Base-by-base conservation (phyloP, 2,797 vertebrate species). In the Xenops minutus region DNA sequence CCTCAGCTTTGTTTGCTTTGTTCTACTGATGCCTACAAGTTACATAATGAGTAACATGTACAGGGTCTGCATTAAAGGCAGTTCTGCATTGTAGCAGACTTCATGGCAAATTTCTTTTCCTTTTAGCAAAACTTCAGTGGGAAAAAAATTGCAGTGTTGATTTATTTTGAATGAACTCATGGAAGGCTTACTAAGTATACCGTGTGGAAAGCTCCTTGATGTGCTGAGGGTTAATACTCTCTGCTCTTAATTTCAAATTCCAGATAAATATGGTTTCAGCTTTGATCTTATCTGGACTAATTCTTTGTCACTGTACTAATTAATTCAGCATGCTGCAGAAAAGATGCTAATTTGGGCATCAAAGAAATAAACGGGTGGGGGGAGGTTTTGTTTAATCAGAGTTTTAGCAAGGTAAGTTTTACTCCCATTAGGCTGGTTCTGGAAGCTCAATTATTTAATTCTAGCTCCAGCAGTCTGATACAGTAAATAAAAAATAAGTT, bases 261-360 rank as follows among this genome's bases (percentile, higher is more conserved):
- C 83, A 97, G 96, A 97, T 98, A 98, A 97, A 98, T 98, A 97
- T 90, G 96, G 95, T 96, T 98, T 98, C 91, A 95, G 97, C 97
- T 98, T 98, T 98, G 98, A 98, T 98, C 97, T 97, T 98, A 97
- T 98, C 96, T 97, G 95, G 93, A 97, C 97, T 98, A 98, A 97
- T 98, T 98, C 97, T 98, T 98, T 98, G 98, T 98, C 97, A 98
- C 96, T 98, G 95, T 96, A 96, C 95, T 98, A 98, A 98, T 98
- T 98, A 98, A 98, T 98, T 98, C 98, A 97, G 97, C 96, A 95
- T 98, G 96, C 95, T 96, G 93, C 87, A 98, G 95, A 97, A 98
- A 98, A 97, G 96, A 98, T 98, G 97, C 97, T 98, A 98, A 98
- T 98, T 98, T 98, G 93, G 84, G 97, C 97, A 98, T 98, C 98